phyloP scores from a whole-genome alignment of 2,113 vertebrate genomes.

The Coryphaenoides rupestris region DNA sequence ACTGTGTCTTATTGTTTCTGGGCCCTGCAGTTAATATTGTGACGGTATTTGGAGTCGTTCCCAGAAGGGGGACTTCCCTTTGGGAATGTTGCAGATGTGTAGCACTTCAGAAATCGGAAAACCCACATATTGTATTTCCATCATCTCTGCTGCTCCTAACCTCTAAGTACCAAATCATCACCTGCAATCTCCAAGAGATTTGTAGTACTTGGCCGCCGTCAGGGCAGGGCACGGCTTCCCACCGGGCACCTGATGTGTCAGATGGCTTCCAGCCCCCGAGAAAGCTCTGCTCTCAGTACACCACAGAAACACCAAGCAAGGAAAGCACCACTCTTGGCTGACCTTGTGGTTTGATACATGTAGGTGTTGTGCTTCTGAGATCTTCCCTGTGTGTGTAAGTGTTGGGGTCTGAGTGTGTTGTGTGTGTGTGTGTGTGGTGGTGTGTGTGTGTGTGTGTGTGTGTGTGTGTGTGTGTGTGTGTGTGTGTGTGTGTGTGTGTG shows the following conservation, averaged over 20 bases:
- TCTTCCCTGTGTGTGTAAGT: no score
- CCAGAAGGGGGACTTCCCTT: no score
- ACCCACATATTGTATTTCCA: slow-evolving; percentile 36
- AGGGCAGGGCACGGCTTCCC: slow-evolving; percentile 7
- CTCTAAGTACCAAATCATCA: slow-evolving; percentile 33
- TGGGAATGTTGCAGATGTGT: slow-evolving; percentile 28
- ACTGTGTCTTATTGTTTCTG: no score
- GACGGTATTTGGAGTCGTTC: no score
- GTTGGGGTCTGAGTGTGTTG: not conserved
- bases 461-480: not conserved
- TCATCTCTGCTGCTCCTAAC: slow-evolving; percentile 8
- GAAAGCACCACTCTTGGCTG: not conserved
- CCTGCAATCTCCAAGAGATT: slow-evolving; percentile 7
- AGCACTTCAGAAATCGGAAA: slow-evolving; percentile 20
- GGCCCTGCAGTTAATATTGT: no score
- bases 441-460: no score
- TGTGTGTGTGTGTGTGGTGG: not conserved
- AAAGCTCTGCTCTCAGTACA: slow-evolving; percentile 12
- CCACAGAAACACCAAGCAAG: slow-evolving; percentile 1
- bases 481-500: no score
- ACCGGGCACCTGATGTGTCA: not conserved
- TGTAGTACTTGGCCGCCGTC: slow-evolving; percentile 20
- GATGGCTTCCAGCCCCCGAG: not conserved
- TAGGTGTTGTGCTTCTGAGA: no score
- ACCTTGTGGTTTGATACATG: no score